Percentiles rank a stretch among this genome's conserved stretches.
These are phyloP conservation scores for Globia sparganii DNA, from an alignment of 2,888 invertebrate species.

Conservation along the genomic window DNA sequence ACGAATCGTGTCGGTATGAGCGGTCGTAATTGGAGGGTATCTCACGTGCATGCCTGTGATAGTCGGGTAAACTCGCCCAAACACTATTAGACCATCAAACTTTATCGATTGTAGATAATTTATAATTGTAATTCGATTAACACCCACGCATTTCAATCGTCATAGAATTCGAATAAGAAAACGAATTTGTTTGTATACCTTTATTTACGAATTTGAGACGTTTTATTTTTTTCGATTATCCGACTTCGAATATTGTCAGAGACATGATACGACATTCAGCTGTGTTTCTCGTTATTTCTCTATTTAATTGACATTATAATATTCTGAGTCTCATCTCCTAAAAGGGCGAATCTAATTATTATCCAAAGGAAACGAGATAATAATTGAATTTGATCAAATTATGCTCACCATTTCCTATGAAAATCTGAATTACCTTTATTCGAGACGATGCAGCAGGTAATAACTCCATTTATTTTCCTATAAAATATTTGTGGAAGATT, in stretches of 20 bases:
- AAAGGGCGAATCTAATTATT: constrained; percentile 13
- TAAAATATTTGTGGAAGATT: constrained; percentile 45
- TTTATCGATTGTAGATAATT: constrained; percentile 60
- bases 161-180: constrained; percentile 19
- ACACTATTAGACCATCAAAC: constrained; percentile 42
- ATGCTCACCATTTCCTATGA: constrained; percentile 21
- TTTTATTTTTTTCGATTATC: not conserved
- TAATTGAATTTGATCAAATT: constrained; percentile 17
- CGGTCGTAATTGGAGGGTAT: constrained; percentile 58
- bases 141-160: constrained; percentile 39
- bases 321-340: constrained; percentile 1
- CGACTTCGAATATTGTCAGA: not conserved
- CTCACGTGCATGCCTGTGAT: constrained; percentile 43
- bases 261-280: not conserved
- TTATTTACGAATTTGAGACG: constrained; percentile 26
- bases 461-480: constrained; percentile 45
- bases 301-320: not conserved
- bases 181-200: constrained; percentile 32
- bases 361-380: constrained; percentile 21
- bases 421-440: constrained; percentile 29
- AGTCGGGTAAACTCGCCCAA: constrained; percentile 39
- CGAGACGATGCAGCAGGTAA: constrained; percentile 16
- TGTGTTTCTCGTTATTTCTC: constrained; percentile 3
- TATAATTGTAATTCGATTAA: constrained; percentile 62
- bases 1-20: constrained; percentile 61